Conservation (phyloP, 2,888 invertebrate species). For the Agrilus biguttatus region DNA sequence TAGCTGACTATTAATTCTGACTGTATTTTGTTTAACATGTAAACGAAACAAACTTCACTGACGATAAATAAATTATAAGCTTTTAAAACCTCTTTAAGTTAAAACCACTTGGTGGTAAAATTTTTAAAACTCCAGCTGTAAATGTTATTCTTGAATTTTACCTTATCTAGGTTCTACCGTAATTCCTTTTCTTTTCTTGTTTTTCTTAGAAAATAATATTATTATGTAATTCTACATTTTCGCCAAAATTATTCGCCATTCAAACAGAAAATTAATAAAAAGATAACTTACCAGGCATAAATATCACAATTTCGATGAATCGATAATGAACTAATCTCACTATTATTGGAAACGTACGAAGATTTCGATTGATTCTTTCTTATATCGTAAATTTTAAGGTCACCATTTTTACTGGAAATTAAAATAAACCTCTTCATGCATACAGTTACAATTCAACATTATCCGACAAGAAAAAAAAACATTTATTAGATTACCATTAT, state of each 20-base stretch:
- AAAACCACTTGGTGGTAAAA: background rate
- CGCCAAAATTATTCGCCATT: background rate
- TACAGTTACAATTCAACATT: background rate
- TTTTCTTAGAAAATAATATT: no score
- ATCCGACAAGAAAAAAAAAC: no score
- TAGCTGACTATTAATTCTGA: no score
- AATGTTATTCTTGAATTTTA: no score
- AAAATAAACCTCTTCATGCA: background rate
- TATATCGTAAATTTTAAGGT: slow-evolving; percentile 59
- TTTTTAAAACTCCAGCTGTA: background rate
- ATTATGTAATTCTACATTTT: background rate
- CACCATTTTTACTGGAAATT: slow-evolving; percentile 51
- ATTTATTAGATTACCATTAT: no score
- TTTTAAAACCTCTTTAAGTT: background rate
- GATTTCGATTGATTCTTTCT: slow-evolving; percentile 43
- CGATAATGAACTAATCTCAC: slow-evolving; percentile 67
- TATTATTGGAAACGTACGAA: slow-evolving; percentile 54
- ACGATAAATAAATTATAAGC: no score
- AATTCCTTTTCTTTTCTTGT: no score
- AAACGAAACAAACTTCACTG: no score
- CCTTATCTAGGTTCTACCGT: no score
- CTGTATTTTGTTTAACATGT: no score
- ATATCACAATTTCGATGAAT: slow-evolving; percentile 69
- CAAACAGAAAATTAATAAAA: slow-evolving; percentile 1
- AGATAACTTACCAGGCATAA: slow-evolving; percentile 59